Evolutionary conservation across 2,797 vertebrate species (phyloP), one percentile per base, ranked within the genome.

Genomic region (Acanthiza pusilla): DNA sequence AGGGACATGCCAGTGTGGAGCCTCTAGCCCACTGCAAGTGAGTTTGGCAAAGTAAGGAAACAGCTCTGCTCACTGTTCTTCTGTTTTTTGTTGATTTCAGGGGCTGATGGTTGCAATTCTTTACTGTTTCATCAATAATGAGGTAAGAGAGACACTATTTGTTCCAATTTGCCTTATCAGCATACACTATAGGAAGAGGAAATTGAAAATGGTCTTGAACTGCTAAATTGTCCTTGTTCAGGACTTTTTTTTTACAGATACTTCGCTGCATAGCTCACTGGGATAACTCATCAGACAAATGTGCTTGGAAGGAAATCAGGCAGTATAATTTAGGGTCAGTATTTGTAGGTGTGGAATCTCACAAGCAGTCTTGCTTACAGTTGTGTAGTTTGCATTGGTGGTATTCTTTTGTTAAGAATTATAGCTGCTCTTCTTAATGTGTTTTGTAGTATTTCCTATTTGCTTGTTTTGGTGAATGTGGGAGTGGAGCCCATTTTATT

Each of bases 51-150:
- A 82, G 21, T 16, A 32, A 47, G 45, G 60, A 45, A 58, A 71
- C 36, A 67, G 47, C 47, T 83, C 47, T 81, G 55, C 54, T 97
- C 60, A 97, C 54, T 72, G 5, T 16, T 92, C 13, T 92, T 81
- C 58, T 40, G 3, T 0, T 50, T 86, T 88, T 88, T 80, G 83
- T 89, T 97, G 40, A 75, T 97, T 92, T 77, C 96, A 99, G 99
- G 99, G 99, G 43, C 97, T 99, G 96, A 97, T 99, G 97, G 98
- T 99, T 89, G 98, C 99, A 72, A 90, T 99, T 96, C 97, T 99
- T 54, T 99, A 99, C 97, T 99, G 99, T 95, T 99, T 99, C 94
- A 96, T 99, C 96, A 99, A 99, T 97, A 99, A 98, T 45, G 99
- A 99, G 99, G 99, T 99, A 97, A 98, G 98, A 89, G 97, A 82